Evolutionary conservation across 2,113 vertebrate genomes (phyloP).

Genomic region (Siniperca chuatsi): DNA sequence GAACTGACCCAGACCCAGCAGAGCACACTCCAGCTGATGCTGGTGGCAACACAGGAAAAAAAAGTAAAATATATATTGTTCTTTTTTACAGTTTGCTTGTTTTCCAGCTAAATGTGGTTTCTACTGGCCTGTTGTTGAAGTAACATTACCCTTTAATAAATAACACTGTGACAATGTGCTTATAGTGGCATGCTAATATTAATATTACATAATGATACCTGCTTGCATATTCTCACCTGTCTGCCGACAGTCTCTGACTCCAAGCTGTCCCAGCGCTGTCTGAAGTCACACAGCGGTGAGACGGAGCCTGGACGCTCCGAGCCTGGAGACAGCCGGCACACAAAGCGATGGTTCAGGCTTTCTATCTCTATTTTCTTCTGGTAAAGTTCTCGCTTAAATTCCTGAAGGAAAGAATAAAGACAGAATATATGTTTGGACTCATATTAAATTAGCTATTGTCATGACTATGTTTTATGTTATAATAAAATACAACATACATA

Average conservation of each 20-base stretch:
- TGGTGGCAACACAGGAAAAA: slow-evolving; percentile 50
- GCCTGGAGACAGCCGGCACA: slow-evolving; percentile 78
- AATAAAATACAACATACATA: not conserved
- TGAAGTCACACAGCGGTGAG: slow-evolving; percentile 81
- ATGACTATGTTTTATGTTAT: not conserved
- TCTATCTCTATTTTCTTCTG: slow-evolving; percentile 92
- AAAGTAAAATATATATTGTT: not conserved
- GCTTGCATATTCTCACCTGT: slow-evolving; percentile 81
- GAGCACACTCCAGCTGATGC: slow-evolving; percentile 90
- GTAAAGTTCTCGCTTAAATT: slow-evolving; percentile 91
- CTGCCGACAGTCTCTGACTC: slow-evolving; percentile 88
- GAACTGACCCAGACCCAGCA: slow-evolving; percentile 91
- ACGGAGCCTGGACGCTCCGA: slow-evolving; percentile 70
- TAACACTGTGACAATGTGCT: not conserved
- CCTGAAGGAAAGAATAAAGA: slow-evolving; percentile 72
- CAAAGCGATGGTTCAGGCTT: slow-evolving; percentile 86
- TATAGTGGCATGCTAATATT: not conserved
- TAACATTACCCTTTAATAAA: not conserved
- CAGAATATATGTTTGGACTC: not conserved
- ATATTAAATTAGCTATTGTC: not conserved
- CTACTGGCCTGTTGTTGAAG: not conserved
- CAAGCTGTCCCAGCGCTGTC: slow-evolving; percentile 88
- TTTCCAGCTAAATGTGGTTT: not conserved
- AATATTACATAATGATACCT: not conserved
- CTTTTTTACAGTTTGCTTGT: not conserved